Base-by-base conservation (phyloP, 2,888 invertebrate genomes). In the Choristoneura rosaceana region DNA sequence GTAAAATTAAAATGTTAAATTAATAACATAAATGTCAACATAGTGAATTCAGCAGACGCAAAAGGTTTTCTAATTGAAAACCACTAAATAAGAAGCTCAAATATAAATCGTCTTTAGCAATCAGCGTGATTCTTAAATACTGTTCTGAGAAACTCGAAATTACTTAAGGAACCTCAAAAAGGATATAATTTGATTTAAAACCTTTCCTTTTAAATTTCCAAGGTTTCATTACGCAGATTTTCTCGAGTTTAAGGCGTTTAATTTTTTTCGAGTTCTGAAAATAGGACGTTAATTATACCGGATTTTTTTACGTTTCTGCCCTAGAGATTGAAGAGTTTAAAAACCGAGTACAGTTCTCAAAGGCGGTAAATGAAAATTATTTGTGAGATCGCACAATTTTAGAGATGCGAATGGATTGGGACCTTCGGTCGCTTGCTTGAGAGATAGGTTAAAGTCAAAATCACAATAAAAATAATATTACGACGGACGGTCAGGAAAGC, bases 71-170 rank as follows among this genome's bases (percentile, higher is more conserved):
- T 34, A 43, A 12, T 12, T 43, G 43, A 43, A 4, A 43, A 4
- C 10, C 3, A 43, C 43, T 12, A 10, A 43, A 55, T 25, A 12
- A 61, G 52, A 33, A 66, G 43, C 43, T 41, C n/a, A 45, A 59
- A 59, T 64, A 41, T 14, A 61, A 60, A 33, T 41, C 9, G 14
- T 69, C 41, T 33, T 3, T 15, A 52, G 52, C 8, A 65, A 65
- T 70, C 41, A 65, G 41, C 50, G 12, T 14, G 0, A 38, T 59
- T 64, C 17, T 52, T 10, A 7, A 52, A 38, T 50, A 34, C 14
- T 41, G 55, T 59, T 12, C n/a, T n/a, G 4, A 3, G 10, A 3
- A 47, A 4, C 4, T 14, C 3, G 59, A 33, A 41, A 60, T 65
- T 52, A 33, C 10, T 8, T 12, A 65, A 15, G 25, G 33, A 52